phyloP scores from a whole-genome alignment of 2,113 vertebrate genomes.

The Antechinus stuartii region DNA sequence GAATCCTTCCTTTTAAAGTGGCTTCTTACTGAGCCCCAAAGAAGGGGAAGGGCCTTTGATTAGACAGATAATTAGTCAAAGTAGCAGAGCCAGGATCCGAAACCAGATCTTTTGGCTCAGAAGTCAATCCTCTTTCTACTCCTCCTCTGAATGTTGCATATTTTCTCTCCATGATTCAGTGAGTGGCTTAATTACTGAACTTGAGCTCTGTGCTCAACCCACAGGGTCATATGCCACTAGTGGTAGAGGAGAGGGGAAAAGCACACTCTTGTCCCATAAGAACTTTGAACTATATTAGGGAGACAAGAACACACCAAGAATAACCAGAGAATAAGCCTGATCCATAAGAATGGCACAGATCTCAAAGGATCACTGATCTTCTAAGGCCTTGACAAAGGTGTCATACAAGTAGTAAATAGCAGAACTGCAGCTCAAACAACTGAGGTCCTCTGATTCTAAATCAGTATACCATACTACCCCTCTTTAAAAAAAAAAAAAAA shows the following conservation, averaged over 20 bases:
- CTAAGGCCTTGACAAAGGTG: neutral
- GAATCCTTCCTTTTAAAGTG: neutral
- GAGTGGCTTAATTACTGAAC: neutral
- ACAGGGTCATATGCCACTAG: neutral
- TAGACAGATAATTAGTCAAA: neutral
- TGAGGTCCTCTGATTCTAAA: neutral
- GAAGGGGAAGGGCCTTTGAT: neutral
- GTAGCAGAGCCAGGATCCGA: neutral
- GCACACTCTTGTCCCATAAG: neutral
- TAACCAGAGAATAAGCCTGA: constrained; percentile 40
- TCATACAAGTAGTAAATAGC: neutral
- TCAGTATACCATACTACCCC: neutral
- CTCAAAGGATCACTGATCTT: neutral
- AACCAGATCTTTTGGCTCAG: neutral
- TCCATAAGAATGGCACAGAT: neutral
- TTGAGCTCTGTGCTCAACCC: neutral
- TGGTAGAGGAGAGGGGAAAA: neutral
- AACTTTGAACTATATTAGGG: constrained; percentile 21
- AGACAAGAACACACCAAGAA: constrained; percentile 44
- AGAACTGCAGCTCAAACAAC: neutral
- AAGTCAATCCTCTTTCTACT: neutral
- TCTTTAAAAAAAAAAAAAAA: neutral
- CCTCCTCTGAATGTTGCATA: neutral
- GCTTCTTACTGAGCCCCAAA: neutral
- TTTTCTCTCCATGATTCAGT: neutral